Evolutionary conservation across 30 jellyfish, hydroid and myxozoan species (phyloP), one percentile per base, ranked within the genome.

Genomic region (Aurelia coerulea): DNA sequence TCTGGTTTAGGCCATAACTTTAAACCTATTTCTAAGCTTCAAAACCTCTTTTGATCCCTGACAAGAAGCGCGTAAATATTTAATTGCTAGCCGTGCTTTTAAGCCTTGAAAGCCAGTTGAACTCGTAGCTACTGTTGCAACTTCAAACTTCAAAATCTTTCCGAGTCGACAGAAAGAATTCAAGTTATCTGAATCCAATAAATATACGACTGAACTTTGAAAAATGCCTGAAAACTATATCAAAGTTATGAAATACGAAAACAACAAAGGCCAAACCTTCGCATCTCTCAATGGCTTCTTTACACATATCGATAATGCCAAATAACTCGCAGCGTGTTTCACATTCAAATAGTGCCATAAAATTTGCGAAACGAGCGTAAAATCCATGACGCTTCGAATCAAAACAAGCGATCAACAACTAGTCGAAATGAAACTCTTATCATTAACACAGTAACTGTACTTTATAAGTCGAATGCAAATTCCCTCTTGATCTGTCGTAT

Each of bases 401-500:
- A 42, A 42, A 42, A 42, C 53, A 5, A 42, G 51, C 29, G 37
- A 37, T 73, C 69, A 42, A 49, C 71, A 73, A 73, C 83, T 50
- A 42, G 53, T 42, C 11, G 70, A 49, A 49, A 18, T 42, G 83
- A n/a, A 37, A 51, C 49, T 42, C 19, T 52, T 19, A 15, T 14
- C 34, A n/a, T 16, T 73, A 49, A n/a, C 56, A 59, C 7, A 73
- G 70, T 73, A 12, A 62, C 35, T 73, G 17, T 73, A 23, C 72
- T 50, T 73, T 34, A 62, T 42, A 73, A 41, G 70, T 62, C 70
- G 68, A 78, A 17, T 12, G 78, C 5, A 71, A 70, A 83, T 83
- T 83, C 92, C 75, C 76, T 59, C 86, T 64, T 83, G 79, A 83
- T 71, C 86, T 60, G 65, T 42, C 42, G 78, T 33, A 65, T 83